Conservation (phyloP, 2,113 vertebrate species). For the Varanus salvator region DNA sequence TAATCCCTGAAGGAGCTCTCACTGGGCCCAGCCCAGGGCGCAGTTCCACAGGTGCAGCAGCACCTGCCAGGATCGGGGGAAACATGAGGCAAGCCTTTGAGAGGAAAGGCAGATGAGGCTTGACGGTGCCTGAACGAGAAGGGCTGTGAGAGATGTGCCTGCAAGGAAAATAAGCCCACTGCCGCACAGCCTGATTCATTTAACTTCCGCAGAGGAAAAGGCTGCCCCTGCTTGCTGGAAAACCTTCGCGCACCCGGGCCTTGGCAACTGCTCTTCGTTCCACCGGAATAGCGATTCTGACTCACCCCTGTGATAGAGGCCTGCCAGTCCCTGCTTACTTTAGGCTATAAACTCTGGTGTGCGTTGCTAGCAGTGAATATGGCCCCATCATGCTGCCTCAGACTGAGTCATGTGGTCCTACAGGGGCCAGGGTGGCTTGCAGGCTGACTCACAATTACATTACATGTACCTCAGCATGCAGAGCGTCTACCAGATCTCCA, state of each 20-base stretch:
- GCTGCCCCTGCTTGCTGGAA: not conserved
- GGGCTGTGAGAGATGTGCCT: too few relatives aligned
- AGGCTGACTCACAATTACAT: not conserved
- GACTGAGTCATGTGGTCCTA: not conserved
- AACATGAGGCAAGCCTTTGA: not conserved
- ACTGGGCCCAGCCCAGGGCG: not conserved
- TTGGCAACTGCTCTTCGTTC: not conserved
- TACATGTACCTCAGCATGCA: not conserved
- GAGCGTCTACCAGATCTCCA: not conserved
- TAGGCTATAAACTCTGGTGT: not conserved
- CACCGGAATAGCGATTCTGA: not conserved
- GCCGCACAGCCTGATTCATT: not conserved
- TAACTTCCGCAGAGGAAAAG: not conserved
- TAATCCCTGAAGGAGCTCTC: not conserved
- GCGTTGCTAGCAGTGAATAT: not conserved
- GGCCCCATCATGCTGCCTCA: not conserved
- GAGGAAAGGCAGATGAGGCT: too few relatives aligned
- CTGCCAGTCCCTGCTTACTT: not conserved
- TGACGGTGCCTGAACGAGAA: too few relatives aligned
- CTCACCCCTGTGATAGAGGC: not conserved
- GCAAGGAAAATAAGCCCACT: not conserved
- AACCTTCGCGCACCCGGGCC: not conserved
- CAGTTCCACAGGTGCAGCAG: too few relatives aligned
- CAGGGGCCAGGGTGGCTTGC: too few relatives aligned
- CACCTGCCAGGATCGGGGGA: too few relatives aligned